Evolutionary conservation across 2,888 invertebrate genomes (phyloP).

Genomic region (Axea sp.): DNA sequence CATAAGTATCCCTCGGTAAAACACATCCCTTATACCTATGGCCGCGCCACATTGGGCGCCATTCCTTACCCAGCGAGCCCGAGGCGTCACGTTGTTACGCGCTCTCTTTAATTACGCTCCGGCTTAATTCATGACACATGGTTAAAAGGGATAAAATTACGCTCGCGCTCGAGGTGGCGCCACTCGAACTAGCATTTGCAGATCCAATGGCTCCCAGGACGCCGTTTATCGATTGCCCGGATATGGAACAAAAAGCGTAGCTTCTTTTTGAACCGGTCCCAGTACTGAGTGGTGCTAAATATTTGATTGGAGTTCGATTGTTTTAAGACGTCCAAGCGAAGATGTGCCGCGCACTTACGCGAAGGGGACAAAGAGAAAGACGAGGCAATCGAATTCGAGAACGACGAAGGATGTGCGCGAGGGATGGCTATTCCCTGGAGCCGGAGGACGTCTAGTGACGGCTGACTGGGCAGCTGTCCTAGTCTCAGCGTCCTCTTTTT

Average conservation of each 20-base stretch:
- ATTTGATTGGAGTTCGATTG: constrained; percentile 78
- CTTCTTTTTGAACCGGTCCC: no score
- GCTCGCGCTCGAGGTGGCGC: constrained; percentile 53
- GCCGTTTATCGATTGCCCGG: constrained; percentile 14
- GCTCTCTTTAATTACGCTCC: constrained; percentile 79
- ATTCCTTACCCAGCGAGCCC: constrained; percentile 73
- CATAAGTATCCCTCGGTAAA: constrained; percentile 79
- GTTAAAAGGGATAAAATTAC: constrained; percentile 64
- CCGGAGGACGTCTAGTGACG: constrained; percentile 67
- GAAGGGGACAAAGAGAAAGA: constrained; percentile 56
- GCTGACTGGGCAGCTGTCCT: constrained; percentile 74
- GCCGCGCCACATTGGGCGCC: no score
- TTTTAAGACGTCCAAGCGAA: constrained; percentile 72
- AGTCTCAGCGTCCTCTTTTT: constrained; percentile 67
- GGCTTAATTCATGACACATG: constrained; percentile 74
- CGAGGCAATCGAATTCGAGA: constrained; percentile 38
- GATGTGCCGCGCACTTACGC: constrained; percentile 60
- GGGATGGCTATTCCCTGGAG: constrained; percentile 73
- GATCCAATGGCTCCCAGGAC: constrained; percentile 5
- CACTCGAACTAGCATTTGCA: constrained; percentile 18
- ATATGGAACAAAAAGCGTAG: constrained; percentile 63
- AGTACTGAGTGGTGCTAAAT: constrained; percentile 74
- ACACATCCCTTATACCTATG: constrained; percentile 78
- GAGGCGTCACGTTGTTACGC: constrained; percentile 77
- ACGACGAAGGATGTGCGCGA: constrained; percentile 46